Percentiles rank a stretch among this genome's conserved stretches.
phyloP scores from a whole-genome alignment of 2,113 vertebrate species.

The Empidonax traillii region DNA sequence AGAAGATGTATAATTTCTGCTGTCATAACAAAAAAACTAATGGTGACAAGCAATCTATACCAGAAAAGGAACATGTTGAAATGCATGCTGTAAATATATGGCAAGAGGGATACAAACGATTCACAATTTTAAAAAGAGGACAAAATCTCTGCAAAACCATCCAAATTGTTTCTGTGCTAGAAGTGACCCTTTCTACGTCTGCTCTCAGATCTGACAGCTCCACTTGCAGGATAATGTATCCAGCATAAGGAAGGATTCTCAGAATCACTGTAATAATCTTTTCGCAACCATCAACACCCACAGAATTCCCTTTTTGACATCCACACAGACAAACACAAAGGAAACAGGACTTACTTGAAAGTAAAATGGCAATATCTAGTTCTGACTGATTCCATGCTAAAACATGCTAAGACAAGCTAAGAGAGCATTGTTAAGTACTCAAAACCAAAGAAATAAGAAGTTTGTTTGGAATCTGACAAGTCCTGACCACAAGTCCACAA shows the following conservation, averaged over 20 bases:
- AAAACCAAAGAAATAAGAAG: neutral
- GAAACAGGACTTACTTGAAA: constrained; percentile 12
- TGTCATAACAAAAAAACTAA: constrained; percentile 51
- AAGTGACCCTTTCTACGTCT: constrained; percentile 46
- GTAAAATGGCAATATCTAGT: neutral
- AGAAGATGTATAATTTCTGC: constrained; percentile 35
- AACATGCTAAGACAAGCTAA: neutral
- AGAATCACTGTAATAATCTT: constrained; percentile 63
- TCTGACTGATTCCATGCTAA: neutral
- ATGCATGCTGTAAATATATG: constrained; percentile 17
- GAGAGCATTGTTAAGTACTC: neutral
- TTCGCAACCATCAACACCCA: constrained; percentile 49
- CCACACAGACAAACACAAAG: neutral
- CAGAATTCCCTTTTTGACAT: constrained; percentile 38
- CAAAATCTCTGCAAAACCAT: constrained; percentile 25
- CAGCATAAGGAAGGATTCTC: constrained; percentile 34
- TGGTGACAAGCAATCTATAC: constrained; percentile 53
- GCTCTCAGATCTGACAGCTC: constrained; percentile 39
- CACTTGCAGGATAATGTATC: constrained; percentile 15
- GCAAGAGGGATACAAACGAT: constrained; percentile 6
- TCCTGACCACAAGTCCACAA: neutral
- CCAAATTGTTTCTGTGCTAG: constrained; percentile 40
- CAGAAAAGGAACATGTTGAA: constrained; percentile 19
- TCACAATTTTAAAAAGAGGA: constrained; percentile 22
- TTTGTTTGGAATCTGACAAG: neutral